Percentiles rank a stretch among this genome's conserved stretches.
phyloP scores from a whole-genome alignment of 2,113 vertebrate genomes.

The Sylvia atricapilla region DNA sequence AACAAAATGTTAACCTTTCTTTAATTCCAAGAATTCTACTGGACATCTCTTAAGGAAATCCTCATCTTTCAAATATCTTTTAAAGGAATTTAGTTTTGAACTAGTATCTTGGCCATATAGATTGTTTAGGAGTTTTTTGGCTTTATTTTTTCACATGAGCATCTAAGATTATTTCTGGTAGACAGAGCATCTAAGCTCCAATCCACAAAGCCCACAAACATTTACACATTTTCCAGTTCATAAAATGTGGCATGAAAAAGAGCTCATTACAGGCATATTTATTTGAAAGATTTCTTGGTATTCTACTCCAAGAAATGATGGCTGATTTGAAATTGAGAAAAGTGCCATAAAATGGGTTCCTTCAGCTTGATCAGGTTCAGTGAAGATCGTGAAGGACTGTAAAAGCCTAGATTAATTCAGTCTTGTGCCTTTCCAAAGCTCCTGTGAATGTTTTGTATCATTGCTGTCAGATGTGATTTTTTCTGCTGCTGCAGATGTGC shows the following conservation, averaged over 20 bases:
- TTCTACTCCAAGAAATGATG: background rate
- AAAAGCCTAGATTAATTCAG: constrained; percentile 49
- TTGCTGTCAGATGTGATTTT: constrained; percentile 49
- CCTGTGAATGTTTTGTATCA: constrained; percentile 55
- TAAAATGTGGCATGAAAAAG: background rate
- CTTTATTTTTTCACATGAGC: background rate
- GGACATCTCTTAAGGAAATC: background rate
- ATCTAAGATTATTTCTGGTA: background rate
- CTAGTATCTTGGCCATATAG: background rate
- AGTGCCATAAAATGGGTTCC: constrained; percentile 39
- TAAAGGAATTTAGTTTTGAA: background rate
- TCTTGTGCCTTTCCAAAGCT: constrained; percentile 27
- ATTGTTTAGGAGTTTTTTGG: background rate
- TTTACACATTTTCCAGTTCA: background rate
- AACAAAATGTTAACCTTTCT: background rate
- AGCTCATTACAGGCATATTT: background rate
- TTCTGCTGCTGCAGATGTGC: constrained; percentile 48
- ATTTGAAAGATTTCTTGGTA: constrained; percentile 18
- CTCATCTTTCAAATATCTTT: background rate
- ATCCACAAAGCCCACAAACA: background rate
- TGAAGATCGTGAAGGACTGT: constrained; percentile 20
- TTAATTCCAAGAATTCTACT: background rate
- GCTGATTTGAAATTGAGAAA: constrained; percentile 18
- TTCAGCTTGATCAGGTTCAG: constrained; percentile 48
- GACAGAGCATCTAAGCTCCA: background rate